A percentile compares a stretch with the other conserved stretches of the same genome.
phyloP scores from a whole-genome alignment of 2,888 invertebrate species.

The Agelastica alni region DNA sequence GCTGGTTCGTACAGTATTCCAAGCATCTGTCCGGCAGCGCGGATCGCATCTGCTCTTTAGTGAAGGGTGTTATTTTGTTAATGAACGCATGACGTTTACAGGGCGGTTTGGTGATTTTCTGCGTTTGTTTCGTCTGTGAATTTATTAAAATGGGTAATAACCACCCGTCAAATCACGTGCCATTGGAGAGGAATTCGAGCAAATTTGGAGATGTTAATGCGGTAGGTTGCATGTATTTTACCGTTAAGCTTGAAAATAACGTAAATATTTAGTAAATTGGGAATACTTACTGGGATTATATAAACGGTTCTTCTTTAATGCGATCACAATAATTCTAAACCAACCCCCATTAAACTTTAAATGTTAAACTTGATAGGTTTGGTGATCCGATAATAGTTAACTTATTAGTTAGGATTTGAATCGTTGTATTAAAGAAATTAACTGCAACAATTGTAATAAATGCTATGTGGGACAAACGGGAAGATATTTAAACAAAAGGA shows the following conservation, averaged over 20 bases:
- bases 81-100: conserved; percentile 27
- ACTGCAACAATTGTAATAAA: too few species aligned
- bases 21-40: conserved; percentile 49
- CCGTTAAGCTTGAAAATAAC: not conserved
- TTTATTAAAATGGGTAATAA: conserved; percentile 70
- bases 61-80: conserved; percentile 34
- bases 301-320: too few species aligned
- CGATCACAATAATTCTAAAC: too few species aligned
- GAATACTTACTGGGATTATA: too few species aligned
- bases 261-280: not conserved
- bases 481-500: too few species aligned
- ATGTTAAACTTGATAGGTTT: too few species aligned
- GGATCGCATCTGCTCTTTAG: conserved; percentile 47
- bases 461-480: too few species aligned
- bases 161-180: conserved; percentile 84
- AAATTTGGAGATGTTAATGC: conserved; percentile 56
- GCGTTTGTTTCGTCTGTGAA: conserved; percentile 21
- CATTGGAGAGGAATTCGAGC: conserved; percentile 69
- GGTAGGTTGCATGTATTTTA: conserved; percentile 54
- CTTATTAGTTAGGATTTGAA: too few species aligned
- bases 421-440: too few species aligned
- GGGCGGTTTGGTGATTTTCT: conserved; percentile 23
- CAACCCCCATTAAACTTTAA: too few species aligned
- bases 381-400: too few species aligned
- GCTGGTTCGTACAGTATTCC: conserved; percentile 36